Evolutionary conservation across 1,140 invertebrate species (phyloP).

Genomic region (Heliconius eleuchia): DNA sequence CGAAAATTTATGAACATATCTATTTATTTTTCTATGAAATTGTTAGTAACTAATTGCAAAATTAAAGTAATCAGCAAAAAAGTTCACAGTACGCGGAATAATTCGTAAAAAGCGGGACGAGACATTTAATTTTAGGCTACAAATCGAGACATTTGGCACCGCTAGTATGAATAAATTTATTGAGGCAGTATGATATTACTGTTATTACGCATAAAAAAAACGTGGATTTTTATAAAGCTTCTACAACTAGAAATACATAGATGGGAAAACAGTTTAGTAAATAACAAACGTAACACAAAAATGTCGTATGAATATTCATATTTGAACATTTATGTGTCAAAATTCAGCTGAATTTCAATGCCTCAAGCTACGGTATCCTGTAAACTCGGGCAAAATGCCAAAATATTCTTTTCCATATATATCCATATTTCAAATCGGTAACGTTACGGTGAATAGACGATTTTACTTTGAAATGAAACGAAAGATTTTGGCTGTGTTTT

Average conservation of each 20-base stretch:
- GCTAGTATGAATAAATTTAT: too few relatives aligned
- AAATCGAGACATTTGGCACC: too few relatives aligned
- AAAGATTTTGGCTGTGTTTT: neutral
- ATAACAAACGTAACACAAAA: constrained; percentile 12
- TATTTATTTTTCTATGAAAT: too few relatives aligned
- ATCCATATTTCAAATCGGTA: constrained; percentile 10
- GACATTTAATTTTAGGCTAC: too few relatives aligned
- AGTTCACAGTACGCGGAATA: too few relatives aligned
- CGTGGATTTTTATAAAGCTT: neutral
- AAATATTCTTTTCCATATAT: constrained; percentile 5
- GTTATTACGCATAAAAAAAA: neutral
- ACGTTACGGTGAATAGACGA: constrained; percentile 4
- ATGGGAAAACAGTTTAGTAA: constrained; percentile 9
- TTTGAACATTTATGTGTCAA: constrained; percentile 14
- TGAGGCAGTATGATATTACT: too few relatives aligned
- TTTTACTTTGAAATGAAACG: neutral
- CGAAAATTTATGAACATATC: too few relatives aligned
- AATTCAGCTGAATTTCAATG: constrained; percentile 15
- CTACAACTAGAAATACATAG: neutral
- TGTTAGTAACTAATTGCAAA: too few relatives aligned
- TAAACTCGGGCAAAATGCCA: constrained; percentile 8
- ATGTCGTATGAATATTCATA: constrained; percentile 14
- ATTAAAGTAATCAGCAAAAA: too few relatives aligned
- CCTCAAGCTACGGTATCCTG: constrained; percentile 11
- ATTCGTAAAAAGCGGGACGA: too few relatives aligned